phyloP scores from a whole-genome alignment of 1,140 invertebrate species.

The Procambarus clarkii region DNA sequence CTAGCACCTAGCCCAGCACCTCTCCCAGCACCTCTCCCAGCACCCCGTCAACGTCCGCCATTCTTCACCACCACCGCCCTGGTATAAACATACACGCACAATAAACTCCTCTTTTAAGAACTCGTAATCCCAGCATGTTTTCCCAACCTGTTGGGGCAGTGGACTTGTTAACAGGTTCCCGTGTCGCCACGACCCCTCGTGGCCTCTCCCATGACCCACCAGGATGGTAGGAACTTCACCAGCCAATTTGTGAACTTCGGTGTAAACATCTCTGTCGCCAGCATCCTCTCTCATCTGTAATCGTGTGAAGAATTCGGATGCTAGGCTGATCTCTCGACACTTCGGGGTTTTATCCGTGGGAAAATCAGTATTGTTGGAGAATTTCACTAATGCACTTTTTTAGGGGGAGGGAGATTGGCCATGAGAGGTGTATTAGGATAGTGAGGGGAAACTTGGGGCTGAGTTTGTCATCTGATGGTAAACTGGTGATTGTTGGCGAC shows the following conservation, averaged over 20 bases:
- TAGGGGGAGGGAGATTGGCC: not conserved
- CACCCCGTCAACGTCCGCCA: too few relatives aligned
- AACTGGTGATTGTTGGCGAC: not conserved
- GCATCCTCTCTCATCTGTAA: not conserved
- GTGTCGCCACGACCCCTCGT: not conserved
- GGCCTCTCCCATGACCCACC: slow-evolving; percentile 14
- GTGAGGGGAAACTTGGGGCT: not conserved
- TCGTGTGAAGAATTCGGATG: slow-evolving; percentile 11
- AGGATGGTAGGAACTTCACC: not conserved
- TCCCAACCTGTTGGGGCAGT: not conserved
- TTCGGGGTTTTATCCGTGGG: not conserved
- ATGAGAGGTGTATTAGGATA: not conserved
- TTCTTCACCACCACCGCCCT: not conserved
- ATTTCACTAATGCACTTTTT: slow-evolving; percentile 5
- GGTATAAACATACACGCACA: not conserved
- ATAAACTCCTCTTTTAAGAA: not conserved
- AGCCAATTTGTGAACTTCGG: not conserved
- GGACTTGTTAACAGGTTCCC: not conserved
- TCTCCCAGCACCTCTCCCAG: too few relatives aligned
- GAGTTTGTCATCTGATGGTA: slow-evolving; percentile 3
- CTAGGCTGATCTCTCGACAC: not conserved
- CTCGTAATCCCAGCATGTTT: not conserved
- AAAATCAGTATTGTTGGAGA: not conserved
- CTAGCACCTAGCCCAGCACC: too few relatives aligned
- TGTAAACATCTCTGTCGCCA: not conserved